Evolutionary conservation across 1,140 invertebrate genomes (phyloP), one percentile per base, ranked within the genome.

Genomic region (Apis florea): DNA sequence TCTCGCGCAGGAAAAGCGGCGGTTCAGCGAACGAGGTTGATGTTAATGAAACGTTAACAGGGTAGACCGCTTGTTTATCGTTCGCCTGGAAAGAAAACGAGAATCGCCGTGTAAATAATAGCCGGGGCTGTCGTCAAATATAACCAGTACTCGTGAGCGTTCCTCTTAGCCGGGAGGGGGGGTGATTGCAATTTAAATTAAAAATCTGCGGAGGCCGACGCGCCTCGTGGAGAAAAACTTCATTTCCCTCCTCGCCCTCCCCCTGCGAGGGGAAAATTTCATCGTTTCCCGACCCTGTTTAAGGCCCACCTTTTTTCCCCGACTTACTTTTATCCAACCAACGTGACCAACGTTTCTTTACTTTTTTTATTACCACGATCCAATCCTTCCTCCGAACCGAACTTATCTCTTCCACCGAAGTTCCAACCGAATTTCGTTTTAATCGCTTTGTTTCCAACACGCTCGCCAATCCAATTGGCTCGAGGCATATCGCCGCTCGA

Each of bases 131-230:
- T 75, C 72, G 79, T 51, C 63, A 81, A 81, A 81, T 81, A 81
- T 81, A 81, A 75, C 54, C 63, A 81, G 71, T 73, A 31, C 79
- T 75, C 63, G 63, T n/a, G 24, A 31, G 47, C 53, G 47, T 11
- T 21, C 26, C 5, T 40, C 26, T 19, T 47, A 19, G 31, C 17
- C 79, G 31, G 31, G 49, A 1, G 11, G 12, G 17, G 24, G 19
- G 13, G 2, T 67, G 40, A 24, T n/a, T 19, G 79, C 63, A 81
- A 74, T 75, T 67, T 81, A 81, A 81, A 81, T 81, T 81, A 81
- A 81, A 81, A 81, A 68, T 56, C 63, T 51, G 47, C 54, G 63
- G 10, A 24, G 47, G 6, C 51, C 31, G 63, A 9, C 40, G 19
- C 26, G 53, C 40, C 21, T 31, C 63, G 26, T 21, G 19, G 13